Base-by-base conservation (phyloP, 1,140 invertebrate species). In the Drosophila tropicalis region DNA sequence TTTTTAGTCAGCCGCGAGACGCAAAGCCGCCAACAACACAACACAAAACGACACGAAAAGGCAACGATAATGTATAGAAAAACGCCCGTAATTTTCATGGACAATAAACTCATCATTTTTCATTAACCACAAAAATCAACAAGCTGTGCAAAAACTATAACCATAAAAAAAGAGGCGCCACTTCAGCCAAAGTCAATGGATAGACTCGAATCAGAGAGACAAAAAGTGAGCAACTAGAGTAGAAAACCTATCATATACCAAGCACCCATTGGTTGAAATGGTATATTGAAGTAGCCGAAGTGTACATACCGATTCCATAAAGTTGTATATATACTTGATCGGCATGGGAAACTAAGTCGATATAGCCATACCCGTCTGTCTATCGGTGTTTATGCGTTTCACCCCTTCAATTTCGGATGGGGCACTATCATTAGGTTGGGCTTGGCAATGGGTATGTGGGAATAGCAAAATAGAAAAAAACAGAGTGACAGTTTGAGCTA, bases 91-190 rank as follows among this genome's bases (percentile, higher is more conserved):
- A 63, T 84, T 85, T 78, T 85, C 65, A 78, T 70, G 71, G 70
- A 63, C 78, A 81, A 76, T 82, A 75, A 86, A 86, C 36, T 39
- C 36, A 70, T 63, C 67, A 79, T 79, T 76, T 76, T 70, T 67
- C 56, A 63, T 73, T 81, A 86, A 86, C 61, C 79, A 79, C 71
- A 67, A 86, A 87, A 86, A 79, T 79, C 71, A 87, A 87, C 79
- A 86, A 87, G 69, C 34, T 87, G 82, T 86, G 82, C 75, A 67
- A 76, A 72, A 79, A 44, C 58, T 64, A 63, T 39, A 51, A 54
- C 56, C n/a, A 32, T 13, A 39, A 36, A 39, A 39, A 39, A 13
- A 39, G 12, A 39, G 44, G 39, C 66, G 39, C 61, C 44, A 47
- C 44, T 12, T 39, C 15, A 47, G 15, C 40, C 73, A 72, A 67